Conservation (phyloP, 2,888 invertebrate species). For the Auanema freiburgensis region DNA sequence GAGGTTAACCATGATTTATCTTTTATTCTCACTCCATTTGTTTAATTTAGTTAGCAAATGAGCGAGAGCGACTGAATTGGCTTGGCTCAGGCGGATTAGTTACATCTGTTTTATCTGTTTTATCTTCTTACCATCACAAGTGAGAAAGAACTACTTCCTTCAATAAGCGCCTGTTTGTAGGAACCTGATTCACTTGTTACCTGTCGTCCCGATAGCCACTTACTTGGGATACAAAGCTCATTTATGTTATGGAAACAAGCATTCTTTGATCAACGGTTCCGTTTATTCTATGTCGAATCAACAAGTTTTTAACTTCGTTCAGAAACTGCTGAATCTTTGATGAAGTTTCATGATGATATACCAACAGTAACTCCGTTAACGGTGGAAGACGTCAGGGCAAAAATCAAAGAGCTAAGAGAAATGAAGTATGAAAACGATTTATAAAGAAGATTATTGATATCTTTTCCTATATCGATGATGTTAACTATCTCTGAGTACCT, state of each 20-base stretch:
- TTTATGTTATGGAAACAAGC: slow-evolving; percentile 44
- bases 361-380: slow-evolving; percentile 21
- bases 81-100: slow-evolving; percentile 34
- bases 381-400: slow-evolving; percentile 29
- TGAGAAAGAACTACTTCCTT: slow-evolving; percentile 11
- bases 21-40: no score
- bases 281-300: no score
- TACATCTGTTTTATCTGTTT: slow-evolving; percentile 29
- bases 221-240: slow-evolving; percentile 47
- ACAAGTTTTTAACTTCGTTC: no score
- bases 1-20: no score
- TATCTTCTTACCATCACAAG: slow-evolving; percentile 45
- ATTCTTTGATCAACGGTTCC: slow-evolving; percentile 28
- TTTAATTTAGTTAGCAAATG: slow-evolving; percentile 39
- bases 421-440: no score
- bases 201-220: slow-evolving; percentile 42
- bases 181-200: slow-evolving; percentile 42
- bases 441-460: no score
- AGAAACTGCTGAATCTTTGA: slow-evolving; percentile 1
- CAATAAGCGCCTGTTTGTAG: slow-evolving; percentile 16
- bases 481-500: no score
- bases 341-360: background rate
- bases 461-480: no score
- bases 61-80: slow-evolving; percentile 43
- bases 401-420: no score